A percentile compares a stretch with the other conserved stretches of the same genome.
Conservation (phyloP, 2,797 vertebrate genomes). For the Carcharodon carcharias region DNA sequence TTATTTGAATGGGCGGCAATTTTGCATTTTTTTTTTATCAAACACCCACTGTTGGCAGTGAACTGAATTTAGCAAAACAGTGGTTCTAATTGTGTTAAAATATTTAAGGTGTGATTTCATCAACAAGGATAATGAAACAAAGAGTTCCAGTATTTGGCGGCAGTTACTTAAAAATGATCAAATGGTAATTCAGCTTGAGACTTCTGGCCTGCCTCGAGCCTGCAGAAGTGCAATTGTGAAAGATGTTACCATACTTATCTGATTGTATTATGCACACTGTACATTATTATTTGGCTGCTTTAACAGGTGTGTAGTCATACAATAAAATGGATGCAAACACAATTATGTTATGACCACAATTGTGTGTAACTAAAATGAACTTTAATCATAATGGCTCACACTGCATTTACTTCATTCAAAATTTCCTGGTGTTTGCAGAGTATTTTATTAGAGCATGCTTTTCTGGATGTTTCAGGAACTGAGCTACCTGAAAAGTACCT, state of each 20-base stretch:
- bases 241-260: neutral
- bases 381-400: neutral
- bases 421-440: neutral
- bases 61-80: neutral
- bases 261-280: neutral
- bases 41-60: neutral
- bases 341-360: neutral
- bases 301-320: neutral
- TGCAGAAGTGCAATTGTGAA: neutral
- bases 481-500: neutral
- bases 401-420: neutral
- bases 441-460: too few relatives aligned
- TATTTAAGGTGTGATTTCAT: neutral
- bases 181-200: neutral
- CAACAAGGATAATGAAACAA: neutral
- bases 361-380: neutral
- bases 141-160: neutral
- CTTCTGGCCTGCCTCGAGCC: neutral
- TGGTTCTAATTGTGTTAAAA: slow-evolving; percentile 3
- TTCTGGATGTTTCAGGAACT: neutral
- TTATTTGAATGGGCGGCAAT: neutral
- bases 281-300: neutral
- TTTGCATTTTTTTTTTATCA: neutral
- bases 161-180: neutral
- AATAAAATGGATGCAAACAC: neutral